phyloP scores from a whole-genome alignment of 2,797 vertebrate genomes.

The Syndactyla subalaris region DNA sequence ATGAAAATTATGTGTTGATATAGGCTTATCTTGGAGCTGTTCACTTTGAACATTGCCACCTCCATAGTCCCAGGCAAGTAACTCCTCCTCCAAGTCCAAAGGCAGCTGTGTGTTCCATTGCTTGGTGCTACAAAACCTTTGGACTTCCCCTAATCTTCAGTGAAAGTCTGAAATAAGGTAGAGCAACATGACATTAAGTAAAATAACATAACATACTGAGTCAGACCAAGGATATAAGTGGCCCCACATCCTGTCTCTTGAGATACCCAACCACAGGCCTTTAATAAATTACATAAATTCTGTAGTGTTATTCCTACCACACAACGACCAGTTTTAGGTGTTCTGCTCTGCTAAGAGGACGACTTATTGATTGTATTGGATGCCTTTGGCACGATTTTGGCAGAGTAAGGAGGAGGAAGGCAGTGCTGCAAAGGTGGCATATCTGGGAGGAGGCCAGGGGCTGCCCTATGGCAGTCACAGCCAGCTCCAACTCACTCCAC shows the following conservation, averaged over 20 bases:
- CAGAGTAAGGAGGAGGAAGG: not conserved
- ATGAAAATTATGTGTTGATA: constrained; percentile 48
- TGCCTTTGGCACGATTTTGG: not conserved
- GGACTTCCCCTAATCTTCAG: not conserved
- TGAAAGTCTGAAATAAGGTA: not conserved
- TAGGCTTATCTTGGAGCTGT: constrained; percentile 13
- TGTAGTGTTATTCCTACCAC: not conserved
- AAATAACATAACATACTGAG: not conserved
- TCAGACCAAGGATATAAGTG: not conserved
- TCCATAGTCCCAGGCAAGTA: constrained; percentile 2
- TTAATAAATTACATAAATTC: not conserved
- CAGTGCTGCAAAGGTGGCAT: not conserved
- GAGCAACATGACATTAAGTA: not conserved
- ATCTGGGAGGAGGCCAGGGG: not conserved
- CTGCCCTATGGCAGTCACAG: not conserved
- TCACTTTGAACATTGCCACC: constrained; percentile 17
- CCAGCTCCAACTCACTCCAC: not conserved
- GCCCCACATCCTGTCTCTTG: not conserved
- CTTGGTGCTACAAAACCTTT: not conserved
- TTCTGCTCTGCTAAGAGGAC: not conserved
- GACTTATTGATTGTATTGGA: not conserved
- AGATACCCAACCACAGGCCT: not conserved
- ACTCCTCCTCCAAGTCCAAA: not conserved
- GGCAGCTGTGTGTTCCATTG: not conserved
- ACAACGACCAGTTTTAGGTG: not conserved